Conservation (phyloP, 2,797 vertebrate genomes). For the Myotis findleyi region DNA sequence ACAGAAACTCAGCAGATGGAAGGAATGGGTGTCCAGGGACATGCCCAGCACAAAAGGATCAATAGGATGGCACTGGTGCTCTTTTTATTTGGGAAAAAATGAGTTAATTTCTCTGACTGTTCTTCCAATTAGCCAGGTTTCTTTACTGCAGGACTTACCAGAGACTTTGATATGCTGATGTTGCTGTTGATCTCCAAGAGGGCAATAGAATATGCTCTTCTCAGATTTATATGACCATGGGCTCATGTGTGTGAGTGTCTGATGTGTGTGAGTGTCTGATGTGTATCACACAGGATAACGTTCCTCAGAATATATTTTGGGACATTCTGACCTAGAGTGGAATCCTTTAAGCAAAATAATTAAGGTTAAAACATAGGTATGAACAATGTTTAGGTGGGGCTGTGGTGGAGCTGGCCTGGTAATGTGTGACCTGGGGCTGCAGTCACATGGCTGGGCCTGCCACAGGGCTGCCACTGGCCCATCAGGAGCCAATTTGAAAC, state of each 20-base stretch:
- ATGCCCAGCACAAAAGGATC: not conserved
- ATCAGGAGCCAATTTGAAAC: not conserved
- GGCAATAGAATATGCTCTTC: not conserved
- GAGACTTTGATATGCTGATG: not conserved
- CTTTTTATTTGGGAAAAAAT: not conserved
- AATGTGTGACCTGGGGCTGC: too few relatives aligned
- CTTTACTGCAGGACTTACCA: not conserved
- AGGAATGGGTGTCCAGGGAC: not conserved
- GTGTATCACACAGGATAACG: not conserved
- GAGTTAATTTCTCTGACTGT: not conserved
- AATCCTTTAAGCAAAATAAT: not conserved
- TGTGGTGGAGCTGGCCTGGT: too few relatives aligned
- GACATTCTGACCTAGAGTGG: not conserved
- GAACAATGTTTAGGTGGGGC: not conserved
- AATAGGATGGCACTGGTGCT: not conserved
- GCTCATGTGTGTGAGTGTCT: not conserved
- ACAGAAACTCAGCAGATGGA: not conserved
- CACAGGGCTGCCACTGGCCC: not conserved
- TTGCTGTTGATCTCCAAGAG: not conserved
- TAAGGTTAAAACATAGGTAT: not conserved
- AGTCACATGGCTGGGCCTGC: not conserved
- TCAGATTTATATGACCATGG: not conserved
- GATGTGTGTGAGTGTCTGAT: not conserved
- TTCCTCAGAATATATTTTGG: conserved; percentile 1
- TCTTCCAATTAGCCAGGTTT: not conserved